Evolutionary conservation across 2,113 vertebrate species (phyloP), one percentile per base, ranked within the genome.

Genomic region (Felis chaus): DNA sequence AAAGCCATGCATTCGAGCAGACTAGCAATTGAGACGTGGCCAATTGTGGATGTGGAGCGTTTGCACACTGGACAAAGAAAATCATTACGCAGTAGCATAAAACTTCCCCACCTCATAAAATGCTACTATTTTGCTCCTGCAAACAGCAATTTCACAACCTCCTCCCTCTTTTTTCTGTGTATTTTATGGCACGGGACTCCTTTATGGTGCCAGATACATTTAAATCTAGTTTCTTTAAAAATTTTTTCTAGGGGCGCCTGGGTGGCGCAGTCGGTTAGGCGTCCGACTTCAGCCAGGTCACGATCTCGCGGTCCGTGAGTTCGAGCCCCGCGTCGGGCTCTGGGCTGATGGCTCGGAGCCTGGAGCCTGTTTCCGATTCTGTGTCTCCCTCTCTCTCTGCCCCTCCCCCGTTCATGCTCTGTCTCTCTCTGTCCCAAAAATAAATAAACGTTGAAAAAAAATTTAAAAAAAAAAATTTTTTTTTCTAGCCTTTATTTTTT

Each of bases 81-180:
- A 87, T 93, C 89, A 69, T 61, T 95, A 96, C 31, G 16, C 19
- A 39, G 48, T 25, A 39, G 65, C 63, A 61, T 95, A 95, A 96
- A 96, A 95, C 41, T 84, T 73, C 7, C 16, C 27, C 69, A 94
- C 55, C 29, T 53, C 69, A 96, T 84, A 97, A 97, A 95, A 71
- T 4, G 12, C 36, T 80, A 55, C 89, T 74, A 27, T 93, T 86
- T 94, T 81, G 81, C 63, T 92, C 63, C 36, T 79, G 53, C 33
- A 81, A 48, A 84, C 39, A 93, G 50, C 19, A 55, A 79, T 71
- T 85, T 82, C 33, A 27, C 45, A 45, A 45, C 45, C 45, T 45
- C 13, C 23, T 10, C 7, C 12, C 21, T 10, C 6, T 82, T 78
- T 82, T 41, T 33, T 36, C 63, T 76, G 1, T 69, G 11, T 83